Evolutionary conservation across 2,888 invertebrate genomes (phyloP), one percentile per base, ranked within the genome.

Genomic region (Oxytorus armatus): DNA sequence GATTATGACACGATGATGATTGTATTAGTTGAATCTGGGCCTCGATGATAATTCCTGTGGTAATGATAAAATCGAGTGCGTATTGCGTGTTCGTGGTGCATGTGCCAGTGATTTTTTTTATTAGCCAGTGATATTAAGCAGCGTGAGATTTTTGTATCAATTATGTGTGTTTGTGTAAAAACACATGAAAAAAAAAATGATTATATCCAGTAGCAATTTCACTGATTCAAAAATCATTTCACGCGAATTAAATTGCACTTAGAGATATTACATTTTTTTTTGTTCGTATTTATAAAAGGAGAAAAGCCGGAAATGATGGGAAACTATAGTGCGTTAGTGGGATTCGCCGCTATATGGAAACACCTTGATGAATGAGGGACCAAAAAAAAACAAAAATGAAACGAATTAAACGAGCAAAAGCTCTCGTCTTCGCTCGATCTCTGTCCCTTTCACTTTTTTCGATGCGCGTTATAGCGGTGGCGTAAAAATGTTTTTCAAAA

Each of bases 291-390:
- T 10, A 55, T 72, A 70, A 53, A 23, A 47, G 44, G 21, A 47
- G 11, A 57, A 59, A 44, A 75, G 57, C 59, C 8, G 55, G 73
- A 39, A 53, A 81, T 61, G 73, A 86, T 39, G 85, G 89, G 88
- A 86, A 44, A 55, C n/a, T 65, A 72, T 61, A 70, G 79, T 84
- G 77, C 65, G 57, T 65, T 70, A 53, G 47, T 74, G 47, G 61
- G 55, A 25, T 57, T 77, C 63, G 70, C 65, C 77, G 88, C 85
- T 85, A 90, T 92, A 90, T 92, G 93, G 93, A 93, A 93, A 93
- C 93, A 93, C 92, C 92, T 93, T 33, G 53, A 65, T 93, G 93
- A 69, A 93, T 92, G 91, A 92, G 70, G 77, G 53, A 44, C 33
- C n/a, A 42, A 47, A 69, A 39, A 55, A 51, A 47, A 39, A 29